A percentile compares a stretch with the other conserved stretches of the same genome.
Conservation (phyloP, 1,140 invertebrate species). For the Helicoverpa armigera region DNA sequence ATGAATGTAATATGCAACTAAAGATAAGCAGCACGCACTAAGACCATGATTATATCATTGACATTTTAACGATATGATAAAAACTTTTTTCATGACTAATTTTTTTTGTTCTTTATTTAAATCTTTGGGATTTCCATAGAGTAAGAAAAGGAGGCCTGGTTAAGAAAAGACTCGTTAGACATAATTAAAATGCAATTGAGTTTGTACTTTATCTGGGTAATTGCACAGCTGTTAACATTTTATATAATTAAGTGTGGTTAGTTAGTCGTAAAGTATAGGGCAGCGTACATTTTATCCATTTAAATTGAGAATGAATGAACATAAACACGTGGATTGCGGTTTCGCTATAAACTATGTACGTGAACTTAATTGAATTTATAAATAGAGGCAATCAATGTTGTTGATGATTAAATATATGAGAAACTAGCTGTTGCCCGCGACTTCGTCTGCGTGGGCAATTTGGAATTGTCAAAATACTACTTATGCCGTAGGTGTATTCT, state of each 20-base stretch:
- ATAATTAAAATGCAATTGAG: conserved; percentile 20
- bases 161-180: conserved; percentile 12
- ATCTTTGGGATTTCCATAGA: background rate
- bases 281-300: background rate
- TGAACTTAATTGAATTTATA: background rate
- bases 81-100: background rate
- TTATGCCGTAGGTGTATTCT: no score
- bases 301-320: background rate
- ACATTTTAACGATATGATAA: no score
- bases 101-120: no score
- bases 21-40: no score
- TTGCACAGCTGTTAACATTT: conserved; percentile 10
- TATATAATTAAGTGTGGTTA: background rate
- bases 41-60: no score
- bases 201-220: conserved; percentile 17
- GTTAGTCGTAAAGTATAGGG: background rate
- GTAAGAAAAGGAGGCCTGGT: background rate
- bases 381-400: no score
- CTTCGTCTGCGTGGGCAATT: no score
- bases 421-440: no score
- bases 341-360: background rate
- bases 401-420: no score
- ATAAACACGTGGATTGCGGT: background rate
- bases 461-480: no score
- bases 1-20: no score